A percentile compares a stretch with the other conserved stretches of the same genome.
Conservation (phyloP, 2,888 invertebrate species). For the Sesia bembeciformis region DNA sequence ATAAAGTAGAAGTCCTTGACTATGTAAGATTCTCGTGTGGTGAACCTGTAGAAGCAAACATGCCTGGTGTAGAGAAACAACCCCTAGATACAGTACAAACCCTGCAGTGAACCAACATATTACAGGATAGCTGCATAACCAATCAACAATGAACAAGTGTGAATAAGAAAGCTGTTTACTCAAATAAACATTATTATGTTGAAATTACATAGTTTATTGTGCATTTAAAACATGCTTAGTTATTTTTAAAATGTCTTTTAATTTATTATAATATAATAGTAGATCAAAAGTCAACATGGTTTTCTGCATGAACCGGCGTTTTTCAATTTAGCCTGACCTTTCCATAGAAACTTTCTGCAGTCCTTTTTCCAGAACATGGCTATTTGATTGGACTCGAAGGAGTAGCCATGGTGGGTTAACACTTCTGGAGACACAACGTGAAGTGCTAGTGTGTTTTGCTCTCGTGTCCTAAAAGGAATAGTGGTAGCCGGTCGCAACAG, state of each 20-base stretch:
- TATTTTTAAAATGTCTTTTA: no score
- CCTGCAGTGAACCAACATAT: slow-evolving; percentile 45
- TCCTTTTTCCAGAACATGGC: slow-evolving; percentile 81
- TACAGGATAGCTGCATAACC: no score
- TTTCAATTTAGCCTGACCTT: slow-evolving; percentile 49
- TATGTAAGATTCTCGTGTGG: slow-evolving; percentile 93
- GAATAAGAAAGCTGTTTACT: no score
- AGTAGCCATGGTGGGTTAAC: slow-evolving; percentile 70
- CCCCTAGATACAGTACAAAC: slow-evolving; percentile 76
- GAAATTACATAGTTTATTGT: background rate
- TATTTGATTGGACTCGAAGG: slow-evolving; percentile 73
- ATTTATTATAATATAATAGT: no score
- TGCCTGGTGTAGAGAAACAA: slow-evolving; percentile 65
- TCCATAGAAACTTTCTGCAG: slow-evolving; percentile 79
- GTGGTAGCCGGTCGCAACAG: slow-evolving; percentile 41
- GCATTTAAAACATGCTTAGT: background rate
- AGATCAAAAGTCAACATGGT: no score
- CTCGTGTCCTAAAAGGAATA: slow-evolving; percentile 56
- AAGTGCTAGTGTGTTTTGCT: slow-evolving; percentile 51
- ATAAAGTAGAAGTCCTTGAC: slow-evolving; percentile 80
- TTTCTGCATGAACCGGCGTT: slow-evolving; percentile 28
- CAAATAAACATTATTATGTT: no score
- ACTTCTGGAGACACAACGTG: slow-evolving; percentile 70
- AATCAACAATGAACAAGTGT: no score
- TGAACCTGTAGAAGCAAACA: slow-evolving; percentile 64